phyloP scores from a whole-genome alignment of 2,113 vertebrate species.

The Myrmecobius fasciatus region DNA sequence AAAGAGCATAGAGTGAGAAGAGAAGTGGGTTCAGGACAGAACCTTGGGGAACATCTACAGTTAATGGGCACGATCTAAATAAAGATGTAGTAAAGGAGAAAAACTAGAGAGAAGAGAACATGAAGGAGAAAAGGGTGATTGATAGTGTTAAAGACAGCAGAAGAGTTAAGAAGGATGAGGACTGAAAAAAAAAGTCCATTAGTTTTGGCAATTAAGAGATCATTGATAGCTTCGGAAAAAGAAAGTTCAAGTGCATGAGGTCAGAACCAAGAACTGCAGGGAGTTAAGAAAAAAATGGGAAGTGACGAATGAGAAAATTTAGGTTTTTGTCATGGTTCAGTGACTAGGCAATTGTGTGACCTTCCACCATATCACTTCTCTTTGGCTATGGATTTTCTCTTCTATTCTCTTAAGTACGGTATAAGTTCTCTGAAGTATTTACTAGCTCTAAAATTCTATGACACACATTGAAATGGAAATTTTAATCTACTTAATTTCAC shows the following conservation, averaged over 20 bases:
- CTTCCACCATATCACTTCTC: not conserved
- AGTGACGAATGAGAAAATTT: too few relatives aligned
- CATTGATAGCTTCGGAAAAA: not conserved
- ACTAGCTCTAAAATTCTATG: not conserved
- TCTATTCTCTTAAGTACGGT: too few relatives aligned
- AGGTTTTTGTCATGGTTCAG: too few relatives aligned
- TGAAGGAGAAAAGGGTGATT: not conserved
- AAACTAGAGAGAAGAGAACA: not conserved
- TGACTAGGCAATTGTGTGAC: not conserved
- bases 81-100: not conserved
- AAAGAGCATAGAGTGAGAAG: too few relatives aligned
- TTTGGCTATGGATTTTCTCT: not conserved
- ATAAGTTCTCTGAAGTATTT: not conserved
- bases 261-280: not conserved
- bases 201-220: not conserved
- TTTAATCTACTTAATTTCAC: not conserved
- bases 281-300: not conserved
- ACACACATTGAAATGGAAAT: not conserved
- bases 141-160: too few relatives aligned
- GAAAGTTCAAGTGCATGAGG: too few relatives aligned
- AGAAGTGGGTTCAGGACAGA: too few relatives aligned
- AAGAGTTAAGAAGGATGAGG: not conserved
- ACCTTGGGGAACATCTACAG: too few relatives aligned
- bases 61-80: too few relatives aligned
- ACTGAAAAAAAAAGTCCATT: not conserved